Percentiles rank a stretch among this genome's conserved stretches.
Conservation (phyloP, 2,888 invertebrate genomes). For the Synanthedon formicaeformis region DNA sequence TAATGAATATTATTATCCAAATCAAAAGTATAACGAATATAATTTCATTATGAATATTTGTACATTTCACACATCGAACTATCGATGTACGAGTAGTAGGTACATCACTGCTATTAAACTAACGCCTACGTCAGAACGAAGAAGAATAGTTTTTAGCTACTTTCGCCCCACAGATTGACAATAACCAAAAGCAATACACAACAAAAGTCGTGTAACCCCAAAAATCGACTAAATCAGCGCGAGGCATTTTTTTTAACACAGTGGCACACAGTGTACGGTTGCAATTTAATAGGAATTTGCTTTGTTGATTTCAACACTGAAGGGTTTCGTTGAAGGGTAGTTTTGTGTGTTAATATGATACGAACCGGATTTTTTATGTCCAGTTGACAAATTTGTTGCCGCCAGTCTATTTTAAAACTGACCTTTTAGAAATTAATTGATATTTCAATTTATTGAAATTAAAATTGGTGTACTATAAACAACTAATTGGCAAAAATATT, state of each 20-base stretch:
- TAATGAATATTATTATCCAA: no score
- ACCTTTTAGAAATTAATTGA: no score
- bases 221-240: constrained; percentile 39
- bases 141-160: constrained; percentile 36
- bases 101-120: constrained; percentile 18
- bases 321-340: constrained; percentile 28
- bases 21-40: no score
- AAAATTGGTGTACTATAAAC: no score
- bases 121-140: constrained; percentile 20
- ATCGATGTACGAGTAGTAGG: constrained; percentile 6
- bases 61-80: no score
- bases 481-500: no score
- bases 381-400: no score
- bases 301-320: constrained; percentile 23
- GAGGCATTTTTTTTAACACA: constrained; percentile 23
- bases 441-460: no score
- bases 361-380: not conserved
- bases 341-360: constrained; percentile 29
- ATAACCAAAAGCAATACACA: constrained; percentile 31
- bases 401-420: no score
- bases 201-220: constrained; percentile 51
- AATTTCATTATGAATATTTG: no score
- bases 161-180: constrained; percentile 36
- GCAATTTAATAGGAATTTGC: constrained; percentile 50
- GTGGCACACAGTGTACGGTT: constrained; percentile 42